Conservation (phyloP, 2,113 vertebrate species). For the Ameiurus melas region DNA sequence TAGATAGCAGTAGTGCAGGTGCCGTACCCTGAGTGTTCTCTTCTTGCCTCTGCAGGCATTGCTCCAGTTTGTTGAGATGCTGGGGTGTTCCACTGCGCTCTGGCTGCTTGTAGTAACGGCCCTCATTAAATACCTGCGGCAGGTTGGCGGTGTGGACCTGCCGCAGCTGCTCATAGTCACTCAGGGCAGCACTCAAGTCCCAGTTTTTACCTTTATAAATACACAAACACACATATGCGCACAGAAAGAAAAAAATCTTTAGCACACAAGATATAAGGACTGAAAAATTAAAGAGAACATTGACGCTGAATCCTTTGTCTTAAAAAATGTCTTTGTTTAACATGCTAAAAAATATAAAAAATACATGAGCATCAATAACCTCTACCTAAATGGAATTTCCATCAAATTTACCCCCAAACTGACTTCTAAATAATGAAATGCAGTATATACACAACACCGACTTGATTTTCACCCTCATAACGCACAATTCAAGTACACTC, state of each 20-base stretch:
- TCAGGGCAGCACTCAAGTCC: slow-evolving; percentile 94
- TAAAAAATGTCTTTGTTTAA: not conserved
- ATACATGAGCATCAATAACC: not conserved
- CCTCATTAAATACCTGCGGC: slow-evolving; percentile 92
- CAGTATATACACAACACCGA: not conserved
- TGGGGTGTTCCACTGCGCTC: slow-evolving; percentile 78
- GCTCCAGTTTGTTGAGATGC: slow-evolving; percentile 77
- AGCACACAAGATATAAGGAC: not conserved
- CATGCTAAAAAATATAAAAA: too few relatives aligned
- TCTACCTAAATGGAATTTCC: not conserved
- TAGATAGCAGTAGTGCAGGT: not conserved
- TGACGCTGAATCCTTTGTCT: not conserved
- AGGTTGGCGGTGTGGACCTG: slow-evolving; percentile 94
- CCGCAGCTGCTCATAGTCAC: slow-evolving; percentile 93
- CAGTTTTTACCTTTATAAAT: slow-evolving; percentile 90
- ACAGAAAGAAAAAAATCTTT: not conserved
- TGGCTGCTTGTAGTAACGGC: slow-evolving; percentile 80
- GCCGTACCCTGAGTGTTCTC: slow-evolving; percentile 83
- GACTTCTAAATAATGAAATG: not conserved
- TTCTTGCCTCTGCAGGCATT: slow-evolving; percentile 85
- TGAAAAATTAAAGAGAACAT: not conserved
- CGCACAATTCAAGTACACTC: not conserved
- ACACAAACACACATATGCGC: slow-evolving; percentile 14
- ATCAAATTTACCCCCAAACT: not conserved
- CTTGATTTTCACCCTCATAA: not conserved